phyloP scores from a whole-genome alignment of 2,797 vertebrate genomes.

The Naso thynnoides region DNA sequence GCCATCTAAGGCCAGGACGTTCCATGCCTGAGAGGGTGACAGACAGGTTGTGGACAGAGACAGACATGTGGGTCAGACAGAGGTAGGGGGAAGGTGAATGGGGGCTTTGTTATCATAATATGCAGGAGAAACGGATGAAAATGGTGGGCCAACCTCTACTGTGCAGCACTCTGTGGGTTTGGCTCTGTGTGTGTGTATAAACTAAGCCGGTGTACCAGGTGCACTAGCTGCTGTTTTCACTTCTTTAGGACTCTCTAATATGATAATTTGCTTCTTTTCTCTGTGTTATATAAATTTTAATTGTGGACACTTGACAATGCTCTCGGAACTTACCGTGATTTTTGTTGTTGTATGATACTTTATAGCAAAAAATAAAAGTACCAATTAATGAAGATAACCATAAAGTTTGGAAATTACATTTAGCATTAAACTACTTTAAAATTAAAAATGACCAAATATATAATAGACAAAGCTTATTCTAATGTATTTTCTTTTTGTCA shows the following conservation, averaged over 20 bases:
- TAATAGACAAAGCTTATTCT: too few relatives aligned
- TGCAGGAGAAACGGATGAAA: not conserved
- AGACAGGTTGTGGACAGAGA: constrained; percentile 54
- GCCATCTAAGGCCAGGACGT: constrained; percentile 95
- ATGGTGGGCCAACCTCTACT: not conserved
- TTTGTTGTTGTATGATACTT: not conserved
- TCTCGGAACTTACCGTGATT: not conserved
- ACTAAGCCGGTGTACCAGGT: not conserved
- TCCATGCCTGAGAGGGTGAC: constrained; percentile 89
- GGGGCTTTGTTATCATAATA: constrained; percentile 24
- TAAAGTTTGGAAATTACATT: not conserved
- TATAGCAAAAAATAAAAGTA: not conserved
- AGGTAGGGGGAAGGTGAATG: constrained; percentile 21
- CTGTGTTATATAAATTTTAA: not conserved
- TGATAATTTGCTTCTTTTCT: constrained; percentile 2
- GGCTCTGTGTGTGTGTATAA: constrained; percentile 1
- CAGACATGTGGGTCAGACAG: constrained; percentile 54
- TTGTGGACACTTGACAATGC: not conserved
- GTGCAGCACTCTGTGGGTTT: not conserved
- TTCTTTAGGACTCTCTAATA: not conserved
- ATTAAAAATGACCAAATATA: too few relatives aligned
- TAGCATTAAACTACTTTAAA: too few relatives aligned
- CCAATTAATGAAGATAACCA: not conserved
- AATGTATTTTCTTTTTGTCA: too few relatives aligned
- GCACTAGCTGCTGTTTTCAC: not conserved